These are phyloP conservation scores for Myioborus melanocephalus DNA, from an alignment of 2,797 vertebrate species.

Conservation along the genomic window DNA sequence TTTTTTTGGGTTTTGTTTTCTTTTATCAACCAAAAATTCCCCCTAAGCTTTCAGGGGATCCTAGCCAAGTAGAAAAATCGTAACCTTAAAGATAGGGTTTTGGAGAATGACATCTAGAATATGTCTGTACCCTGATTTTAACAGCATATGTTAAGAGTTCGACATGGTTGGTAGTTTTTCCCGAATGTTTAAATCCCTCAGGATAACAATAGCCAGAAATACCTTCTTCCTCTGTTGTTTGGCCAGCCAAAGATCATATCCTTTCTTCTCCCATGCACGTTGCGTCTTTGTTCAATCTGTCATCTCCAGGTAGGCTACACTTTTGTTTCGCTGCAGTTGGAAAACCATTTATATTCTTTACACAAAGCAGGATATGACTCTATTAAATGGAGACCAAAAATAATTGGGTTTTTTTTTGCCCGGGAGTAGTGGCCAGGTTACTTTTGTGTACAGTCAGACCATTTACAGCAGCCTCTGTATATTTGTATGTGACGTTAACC, in stretches of 20 bases:
- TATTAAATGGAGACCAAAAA: constrained; percentile 6
- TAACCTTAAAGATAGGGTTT: background rate
- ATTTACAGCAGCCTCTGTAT: background rate
- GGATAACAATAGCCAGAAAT: constrained; percentile 62
- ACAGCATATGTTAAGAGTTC: constrained; percentile 42
- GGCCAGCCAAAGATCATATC: constrained; percentile 43
- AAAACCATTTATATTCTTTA: constrained; percentile 52
- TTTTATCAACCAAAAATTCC: background rate
- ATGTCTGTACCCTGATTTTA: constrained; percentile 30
- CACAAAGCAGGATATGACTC: constrained; percentile 48
- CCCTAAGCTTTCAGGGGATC: background rate
- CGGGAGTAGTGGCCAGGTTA: background rate
- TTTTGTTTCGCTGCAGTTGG: constrained; percentile 57
- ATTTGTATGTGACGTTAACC: background rate
- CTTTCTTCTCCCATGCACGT: constrained; percentile 10
- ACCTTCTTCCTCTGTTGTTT: constrained; percentile 48
- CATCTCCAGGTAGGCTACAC: constrained; percentile 49
- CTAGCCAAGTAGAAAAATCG: background rate
- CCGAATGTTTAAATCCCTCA: constrained; percentile 24
- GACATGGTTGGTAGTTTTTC: background rate
- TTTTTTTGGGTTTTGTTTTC: background rate
- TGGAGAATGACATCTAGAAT: background rate
- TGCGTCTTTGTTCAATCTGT: constrained; percentile 36
- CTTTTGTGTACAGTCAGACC: background rate
- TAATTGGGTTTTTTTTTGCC: background rate